Conservation (phyloP, 1,140 invertebrate species). For the Anadara kagoshimensis region DNA sequence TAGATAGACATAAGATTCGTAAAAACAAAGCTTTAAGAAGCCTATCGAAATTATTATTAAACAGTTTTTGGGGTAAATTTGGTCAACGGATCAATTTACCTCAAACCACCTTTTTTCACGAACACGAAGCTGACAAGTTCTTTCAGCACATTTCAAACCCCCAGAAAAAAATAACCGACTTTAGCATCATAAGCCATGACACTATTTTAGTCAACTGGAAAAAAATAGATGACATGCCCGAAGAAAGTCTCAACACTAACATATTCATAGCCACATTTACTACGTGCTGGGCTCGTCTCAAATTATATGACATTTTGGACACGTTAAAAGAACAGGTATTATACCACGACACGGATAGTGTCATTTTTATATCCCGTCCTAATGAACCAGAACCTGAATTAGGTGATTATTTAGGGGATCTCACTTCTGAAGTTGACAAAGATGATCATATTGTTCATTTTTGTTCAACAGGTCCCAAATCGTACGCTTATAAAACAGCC, state of each 20-base stretch:
- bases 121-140: conserved; percentile 44
- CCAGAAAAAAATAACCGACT: conserved; percentile 21
- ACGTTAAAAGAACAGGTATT: conserved; percentile 61
- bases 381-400: conserved; percentile 13
- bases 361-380: conserved; percentile 23
- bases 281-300: conserved; percentile 69
- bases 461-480: conserved; percentile 43
- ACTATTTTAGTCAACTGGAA: conserved; percentile 26
- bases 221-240: too few species aligned
- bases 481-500: conserved; percentile 28
- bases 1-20: conserved; percentile 66
- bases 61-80: conserved; percentile 58
- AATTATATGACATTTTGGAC: conserved; percentile 70
- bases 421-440: conserved; percentile 30
- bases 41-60: conserved; percentile 51
- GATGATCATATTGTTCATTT: conserved; percentile 37
- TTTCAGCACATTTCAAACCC: conserved; percentile 53
- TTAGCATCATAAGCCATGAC: conserved; percentile 33
- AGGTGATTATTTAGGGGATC: conserved; percentile 38
- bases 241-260: conserved; percentile 50
- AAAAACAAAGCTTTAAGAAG: conserved; percentile 64
- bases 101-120: conserved; percentile 36
- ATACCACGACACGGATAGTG: conserved; percentile 73
- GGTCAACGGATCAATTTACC: conserved; percentile 43
- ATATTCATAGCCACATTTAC: conserved; percentile 69